phyloP scores from a whole-genome alignment of 2,888 invertebrate genomes.

The Cordilura impudica region DNA sequence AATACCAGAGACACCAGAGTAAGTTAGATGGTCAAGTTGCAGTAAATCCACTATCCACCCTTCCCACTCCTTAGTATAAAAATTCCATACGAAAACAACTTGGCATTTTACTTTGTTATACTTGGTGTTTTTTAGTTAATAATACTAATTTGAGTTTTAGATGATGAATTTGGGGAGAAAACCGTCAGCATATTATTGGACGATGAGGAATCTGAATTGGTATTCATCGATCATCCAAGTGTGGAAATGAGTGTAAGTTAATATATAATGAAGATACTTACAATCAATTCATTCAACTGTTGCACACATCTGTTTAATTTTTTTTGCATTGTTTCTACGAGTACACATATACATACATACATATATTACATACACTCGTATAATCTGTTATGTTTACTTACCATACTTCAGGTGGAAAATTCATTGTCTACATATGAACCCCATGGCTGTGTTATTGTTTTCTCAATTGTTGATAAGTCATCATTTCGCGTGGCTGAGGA shows the following conservation, averaged over 20 bases:
- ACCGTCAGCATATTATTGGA: slow-evolving; percentile 93
- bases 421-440: slow-evolving; percentile 93
- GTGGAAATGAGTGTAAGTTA: slow-evolving; percentile 93
- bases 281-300: background rate
- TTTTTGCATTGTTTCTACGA: too few relatives aligned
- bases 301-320: too few relatives aligned
- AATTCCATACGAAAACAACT: background rate
- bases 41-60: background rate
- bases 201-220: slow-evolving; percentile 92
- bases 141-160: slow-evolving; percentile 82
- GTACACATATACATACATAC: background rate
- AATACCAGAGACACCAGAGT: slow-evolving; percentile 41
- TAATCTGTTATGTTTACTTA: background rate
- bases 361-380: background rate
- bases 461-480: slow-evolving; percentile 90
- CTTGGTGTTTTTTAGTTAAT: slow-evolving; percentile 74
- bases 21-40: slow-evolving; percentile 62
- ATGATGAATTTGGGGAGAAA: slow-evolving; percentile 94
- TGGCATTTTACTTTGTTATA: slow-evolving; percentile 58
- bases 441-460: slow-evolving; percentile 94
- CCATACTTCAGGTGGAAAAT: slow-evolving; percentile 86
- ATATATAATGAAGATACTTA: background rate
- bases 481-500: slow-evolving; percentile 92
- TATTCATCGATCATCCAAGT: slow-evolving; percentile 93
- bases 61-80: background rate